A percentile compares a stretch with the other conserved stretches of the same genome.
Evolutionary conservation across 2,888 invertebrate species (phyloP).

Genomic region (Patella depressa): DNA sequence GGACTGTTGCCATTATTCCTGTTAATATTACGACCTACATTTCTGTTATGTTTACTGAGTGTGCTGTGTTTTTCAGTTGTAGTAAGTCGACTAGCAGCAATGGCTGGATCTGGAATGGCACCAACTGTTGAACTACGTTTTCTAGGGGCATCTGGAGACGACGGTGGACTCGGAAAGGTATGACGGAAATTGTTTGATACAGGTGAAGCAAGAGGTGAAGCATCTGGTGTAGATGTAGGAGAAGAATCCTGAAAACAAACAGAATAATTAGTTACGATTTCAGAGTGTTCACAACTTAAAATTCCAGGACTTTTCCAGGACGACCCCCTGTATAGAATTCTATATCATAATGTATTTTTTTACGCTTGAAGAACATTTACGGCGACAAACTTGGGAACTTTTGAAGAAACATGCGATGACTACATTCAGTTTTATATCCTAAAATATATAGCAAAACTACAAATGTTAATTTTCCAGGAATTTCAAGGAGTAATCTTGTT

Average conservation of each 20-base stretch:
- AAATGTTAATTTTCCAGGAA: too few species aligned
- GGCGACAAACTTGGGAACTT: too few species aligned
- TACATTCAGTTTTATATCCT: too few species aligned
- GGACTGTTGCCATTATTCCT: conserved; percentile 61
- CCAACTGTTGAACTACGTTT: conserved; percentile 62
- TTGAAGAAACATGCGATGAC: too few species aligned
- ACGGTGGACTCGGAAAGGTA: conserved; percentile 52
- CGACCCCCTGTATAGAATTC: too few species aligned
- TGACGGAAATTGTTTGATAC: conserved; percentile 53
- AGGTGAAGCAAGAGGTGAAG: conserved; percentile 55
- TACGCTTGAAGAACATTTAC: too few species aligned
- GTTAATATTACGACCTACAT: conserved; percentile 32
- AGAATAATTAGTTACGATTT: neutral
- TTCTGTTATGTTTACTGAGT: conserved; percentile 29
- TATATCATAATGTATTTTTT: too few species aligned
- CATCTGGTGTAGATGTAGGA: conserved; percentile 56
- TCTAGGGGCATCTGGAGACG: conserved; percentile 46
- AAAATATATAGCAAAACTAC: too few species aligned
- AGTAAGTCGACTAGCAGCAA: conserved; percentile 14
- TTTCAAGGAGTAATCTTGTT: too few species aligned
- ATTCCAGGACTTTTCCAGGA: neutral
- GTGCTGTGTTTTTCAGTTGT: conserved; percentile 29
- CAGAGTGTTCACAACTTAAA: neutral
- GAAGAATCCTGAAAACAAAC: conserved; percentile 49
- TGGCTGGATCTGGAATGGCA: conserved; percentile 44